These are phyloP conservation scores for Tenualosa thibaudeaui DNA, from an alignment of 2,797 vertebrate species.

Conservation along the genomic window DNA sequence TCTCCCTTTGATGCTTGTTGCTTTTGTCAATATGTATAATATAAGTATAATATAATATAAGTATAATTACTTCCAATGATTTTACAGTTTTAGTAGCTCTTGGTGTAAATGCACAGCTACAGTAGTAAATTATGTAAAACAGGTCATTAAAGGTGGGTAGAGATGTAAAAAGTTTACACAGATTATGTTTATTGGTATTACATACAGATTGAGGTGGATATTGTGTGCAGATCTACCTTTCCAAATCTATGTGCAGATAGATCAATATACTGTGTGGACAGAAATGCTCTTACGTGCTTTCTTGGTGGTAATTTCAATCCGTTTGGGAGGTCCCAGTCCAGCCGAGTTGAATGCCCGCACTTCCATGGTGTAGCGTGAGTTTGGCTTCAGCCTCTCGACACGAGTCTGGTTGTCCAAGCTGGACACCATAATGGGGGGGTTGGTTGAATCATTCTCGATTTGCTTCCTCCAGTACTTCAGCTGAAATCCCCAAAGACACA, in stretches of 20 bases:
- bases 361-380: constrained; percentile 85
- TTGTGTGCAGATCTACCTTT: too few species aligned
- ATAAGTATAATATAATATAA: too few species aligned
- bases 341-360: constrained; percentile 89
- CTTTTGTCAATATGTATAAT: too few species aligned
- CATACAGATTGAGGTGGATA: too few species aligned
- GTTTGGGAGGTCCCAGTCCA: constrained; percentile 85
- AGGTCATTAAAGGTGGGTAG: too few species aligned
- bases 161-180: too few species aligned
- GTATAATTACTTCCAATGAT: too few species aligned
- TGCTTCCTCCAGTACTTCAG: constrained; percentile 87
- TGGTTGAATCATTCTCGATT: constrained; percentile 81
- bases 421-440: constrained; percentile 75
- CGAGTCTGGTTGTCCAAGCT: constrained; percentile 83
- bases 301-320: constrained; percentile 78
- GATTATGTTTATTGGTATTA: too few species aligned
- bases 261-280: not conserved
- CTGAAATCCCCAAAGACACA: constrained; percentile 60
- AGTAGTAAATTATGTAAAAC: too few species aligned
- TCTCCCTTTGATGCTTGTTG: too few species aligned
- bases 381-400: constrained; percentile 84
- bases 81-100: too few species aligned
- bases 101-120: too few species aligned
- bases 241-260: not conserved
- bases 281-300: constrained; percentile 82